Evolutionary conservation across 2,888 invertebrate species (phyloP).

Genomic region (Melieria crassipennis): DNA sequence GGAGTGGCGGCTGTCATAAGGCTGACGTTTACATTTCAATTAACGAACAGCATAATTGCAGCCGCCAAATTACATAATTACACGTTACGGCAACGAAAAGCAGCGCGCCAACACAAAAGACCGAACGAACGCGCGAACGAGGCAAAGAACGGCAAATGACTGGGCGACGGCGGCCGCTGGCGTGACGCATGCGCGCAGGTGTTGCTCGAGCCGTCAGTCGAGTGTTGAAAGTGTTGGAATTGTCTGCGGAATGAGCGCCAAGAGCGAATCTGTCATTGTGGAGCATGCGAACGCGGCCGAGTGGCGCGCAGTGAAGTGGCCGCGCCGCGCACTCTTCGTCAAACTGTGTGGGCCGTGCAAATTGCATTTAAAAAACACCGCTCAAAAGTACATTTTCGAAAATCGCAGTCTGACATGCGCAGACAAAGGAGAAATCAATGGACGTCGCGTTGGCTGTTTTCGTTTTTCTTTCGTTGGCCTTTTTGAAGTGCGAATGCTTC

Average conservation of each 20-base stretch:
- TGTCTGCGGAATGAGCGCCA: neutral
- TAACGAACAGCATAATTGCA: slow-evolving; percentile 59
- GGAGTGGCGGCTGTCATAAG: slow-evolving; percentile 47
- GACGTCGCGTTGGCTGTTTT: too few species aligned
- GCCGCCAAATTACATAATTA: slow-evolving; percentile 59
- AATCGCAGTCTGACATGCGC: too few species aligned
- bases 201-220: slow-evolving; percentile 16
- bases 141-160: neutral
- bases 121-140: neutral
- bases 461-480: too few species aligned
- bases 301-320: too few species aligned
- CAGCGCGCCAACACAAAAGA: neutral
- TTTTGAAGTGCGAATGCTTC: too few species aligned
- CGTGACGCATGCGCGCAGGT: slow-evolving; percentile 36
- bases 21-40: slow-evolving; percentile 60
- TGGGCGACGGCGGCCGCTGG: neutral
- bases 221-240: neutral
- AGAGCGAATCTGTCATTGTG: slow-evolving; percentile 2
- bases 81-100: slow-evolving; percentile 35
- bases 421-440: too few species aligned
- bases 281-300: too few species aligned
- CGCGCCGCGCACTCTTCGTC: too few species aligned
- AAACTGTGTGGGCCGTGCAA: too few species aligned
- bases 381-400: too few species aligned
- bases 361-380: too few species aligned